Conservation (phyloP, 2,888 invertebrate species). For the Trichacis sp. region DNA sequence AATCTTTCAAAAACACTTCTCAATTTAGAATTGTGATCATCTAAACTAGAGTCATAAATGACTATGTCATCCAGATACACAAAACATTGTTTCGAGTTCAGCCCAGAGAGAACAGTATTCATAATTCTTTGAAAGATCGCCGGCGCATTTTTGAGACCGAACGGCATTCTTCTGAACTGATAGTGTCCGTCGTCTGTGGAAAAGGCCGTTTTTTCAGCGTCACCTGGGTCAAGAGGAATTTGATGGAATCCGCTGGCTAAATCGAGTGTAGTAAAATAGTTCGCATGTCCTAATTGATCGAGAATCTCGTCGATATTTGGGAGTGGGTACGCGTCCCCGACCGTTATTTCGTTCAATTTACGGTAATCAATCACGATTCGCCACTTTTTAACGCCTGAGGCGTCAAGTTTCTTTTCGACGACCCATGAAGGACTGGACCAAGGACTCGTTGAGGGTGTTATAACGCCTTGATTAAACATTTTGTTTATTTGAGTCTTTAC, state of each 20-base stretch:
- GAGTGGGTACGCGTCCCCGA: too few relatives aligned
- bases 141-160: too few relatives aligned
- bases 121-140: conserved; percentile 53
- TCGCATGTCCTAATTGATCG: conserved; percentile 41
- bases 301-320: too few relatives aligned
- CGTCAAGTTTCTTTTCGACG: conserved; percentile 56
- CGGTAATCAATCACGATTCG: too few relatives aligned
- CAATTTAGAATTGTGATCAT: conserved; percentile 12
- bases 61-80: too few relatives aligned
- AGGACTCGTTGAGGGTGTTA: conserved; percentile 50
- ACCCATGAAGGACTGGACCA: conserved; percentile 60
- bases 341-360: too few relatives aligned
- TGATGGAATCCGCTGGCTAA: too few relatives aligned
- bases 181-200: conserved; percentile 52
- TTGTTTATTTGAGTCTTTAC: conserved; percentile 40
- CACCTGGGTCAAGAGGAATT: conserved; percentile 49
- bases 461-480: conserved; percentile 48
- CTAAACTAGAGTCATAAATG: background rate
- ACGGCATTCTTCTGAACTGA: conserved; percentile 52
- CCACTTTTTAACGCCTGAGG: conserved; percentile 30
- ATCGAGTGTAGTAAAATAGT: conserved; percentile 50
- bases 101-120: conserved; percentile 46
- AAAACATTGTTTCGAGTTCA: conserved; percentile 47
- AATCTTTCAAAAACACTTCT: background rate
- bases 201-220: conserved; percentile 55